A percentile compares a stretch with the other conserved stretches of the same genome.
These are phyloP conservation scores for Xiphias gladius DNA, from an alignment of 2,113 vertebrate genomes.

Conservation along the genomic window DNA sequence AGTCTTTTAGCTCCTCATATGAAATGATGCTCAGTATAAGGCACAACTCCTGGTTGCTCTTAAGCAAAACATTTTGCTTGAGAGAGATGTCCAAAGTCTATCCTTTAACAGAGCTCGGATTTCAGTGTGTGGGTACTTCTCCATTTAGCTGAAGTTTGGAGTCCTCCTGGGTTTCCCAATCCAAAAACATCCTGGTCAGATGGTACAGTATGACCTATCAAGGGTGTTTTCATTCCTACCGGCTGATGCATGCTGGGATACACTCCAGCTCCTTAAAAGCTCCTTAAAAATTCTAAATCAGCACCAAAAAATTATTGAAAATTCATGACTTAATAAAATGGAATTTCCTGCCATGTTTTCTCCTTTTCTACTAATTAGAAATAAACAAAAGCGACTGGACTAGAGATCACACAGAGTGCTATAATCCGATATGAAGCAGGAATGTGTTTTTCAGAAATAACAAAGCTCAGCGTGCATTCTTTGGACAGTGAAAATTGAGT, in stretches of 20 bases:
- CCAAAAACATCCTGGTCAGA: conserved; percentile 4
- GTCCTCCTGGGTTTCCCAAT: conserved; percentile 13
- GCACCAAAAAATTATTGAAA: conserved; percentile 17
- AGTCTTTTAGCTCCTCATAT: not conserved
- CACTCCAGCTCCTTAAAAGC: conserved; percentile 11
- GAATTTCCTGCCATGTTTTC: conserved; percentile 7
- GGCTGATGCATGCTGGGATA: conserved; percentile 24
- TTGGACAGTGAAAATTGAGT: conserved; percentile 56
- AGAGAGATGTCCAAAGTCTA: no score
- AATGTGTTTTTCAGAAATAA: conserved; percentile 46
- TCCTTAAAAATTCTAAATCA: not conserved
- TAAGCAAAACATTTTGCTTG: not conserved
- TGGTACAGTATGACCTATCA: not conserved
- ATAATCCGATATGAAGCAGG: conserved; percentile 26
- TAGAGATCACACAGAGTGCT: conserved; percentile 30
- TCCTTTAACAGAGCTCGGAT: no score
- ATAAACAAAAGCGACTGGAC: conserved; percentile 18
- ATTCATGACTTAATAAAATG: conserved; percentile 19
- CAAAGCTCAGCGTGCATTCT: conserved; percentile 60
- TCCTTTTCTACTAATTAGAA: conserved; percentile 32
- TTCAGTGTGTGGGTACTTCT: not conserved
- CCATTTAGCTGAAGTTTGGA: not conserved
- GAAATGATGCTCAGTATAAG: not conserved
- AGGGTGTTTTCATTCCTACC: conserved; percentile 1
- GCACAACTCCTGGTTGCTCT: not conserved